These are phyloP conservation scores for Chromobotia macracanthus DNA, from an alignment of 2,797 vertebrate species.

Conservation along the genomic window DNA sequence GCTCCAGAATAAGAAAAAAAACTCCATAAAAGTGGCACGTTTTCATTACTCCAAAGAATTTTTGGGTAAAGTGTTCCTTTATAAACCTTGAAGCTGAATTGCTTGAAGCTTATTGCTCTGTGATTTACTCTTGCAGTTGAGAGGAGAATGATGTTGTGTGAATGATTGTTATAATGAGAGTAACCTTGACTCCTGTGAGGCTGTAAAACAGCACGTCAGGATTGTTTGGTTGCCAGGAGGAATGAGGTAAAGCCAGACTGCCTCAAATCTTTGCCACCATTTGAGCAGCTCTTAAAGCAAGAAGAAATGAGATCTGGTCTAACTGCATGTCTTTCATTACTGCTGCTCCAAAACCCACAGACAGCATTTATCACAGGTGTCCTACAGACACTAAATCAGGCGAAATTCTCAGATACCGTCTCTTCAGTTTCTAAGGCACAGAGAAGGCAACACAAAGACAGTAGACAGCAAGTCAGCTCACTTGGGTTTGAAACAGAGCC, in stretches of 20 bases:
- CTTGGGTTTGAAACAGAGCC: too few relatives aligned
- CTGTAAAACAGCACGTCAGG: slow-evolving; percentile 42
- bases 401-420: too few relatives aligned
- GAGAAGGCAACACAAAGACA: too few relatives aligned
- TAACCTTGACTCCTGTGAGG: slow-evolving; percentile 61
- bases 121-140: not conserved
- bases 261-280: slow-evolving; percentile 71
- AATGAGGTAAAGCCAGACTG: slow-evolving; percentile 64
- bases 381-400: too few relatives aligned
- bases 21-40: too few relatives aligned
- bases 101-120: not conserved
- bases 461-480: too few relatives aligned
- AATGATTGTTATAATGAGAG: not conserved
- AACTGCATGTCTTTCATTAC: slow-evolving; percentile 12
- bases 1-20: too few relatives aligned
- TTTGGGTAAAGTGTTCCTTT: not conserved
- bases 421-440: too few relatives aligned
- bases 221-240: slow-evolving; percentile 64
- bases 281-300: slow-evolving; percentile 62
- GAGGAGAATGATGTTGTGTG: not conserved
- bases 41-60: not conserved
- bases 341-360: not conserved
- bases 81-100: not conserved
- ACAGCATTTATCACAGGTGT: too few relatives aligned
- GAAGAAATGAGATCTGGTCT: slow-evolving; percentile 38